phyloP scores from a whole-genome alignment of 2,797 vertebrate species.

The Mycteria americana region DNA sequence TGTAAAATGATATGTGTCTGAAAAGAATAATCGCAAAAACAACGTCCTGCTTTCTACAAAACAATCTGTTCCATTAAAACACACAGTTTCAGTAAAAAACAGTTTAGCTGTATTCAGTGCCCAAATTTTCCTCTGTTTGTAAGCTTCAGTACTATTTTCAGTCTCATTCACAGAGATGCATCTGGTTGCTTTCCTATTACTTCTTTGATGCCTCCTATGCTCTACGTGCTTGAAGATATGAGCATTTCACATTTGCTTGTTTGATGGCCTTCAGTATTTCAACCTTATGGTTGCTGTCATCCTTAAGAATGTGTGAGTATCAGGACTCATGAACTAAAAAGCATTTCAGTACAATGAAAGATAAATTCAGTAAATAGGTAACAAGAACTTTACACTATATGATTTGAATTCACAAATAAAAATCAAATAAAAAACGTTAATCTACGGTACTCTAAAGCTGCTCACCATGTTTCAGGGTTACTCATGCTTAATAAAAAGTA shows the following conservation, averaged over 20 bases:
- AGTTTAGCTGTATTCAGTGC: background rate
- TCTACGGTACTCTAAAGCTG: background rate
- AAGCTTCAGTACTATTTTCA: background rate
- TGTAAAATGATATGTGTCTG: background rate
- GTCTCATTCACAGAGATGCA: background rate
- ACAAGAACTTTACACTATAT: background rate
- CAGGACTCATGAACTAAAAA: background rate
- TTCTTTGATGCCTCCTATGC: background rate
- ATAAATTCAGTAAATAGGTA: slow-evolving; percentile 34
- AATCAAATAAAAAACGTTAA: background rate
- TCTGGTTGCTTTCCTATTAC: background rate
- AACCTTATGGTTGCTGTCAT: background rate
- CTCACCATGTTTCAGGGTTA: background rate
- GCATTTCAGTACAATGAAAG: background rate
- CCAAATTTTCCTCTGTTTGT: background rate
- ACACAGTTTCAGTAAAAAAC: background rate
- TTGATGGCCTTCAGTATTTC: slow-evolving; percentile 34
- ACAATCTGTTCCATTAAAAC: background rate
- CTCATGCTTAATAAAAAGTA: background rate
- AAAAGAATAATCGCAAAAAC: background rate
- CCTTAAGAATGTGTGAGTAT: background rate
- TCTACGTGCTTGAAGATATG: background rate
- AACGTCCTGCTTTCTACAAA: background rate
- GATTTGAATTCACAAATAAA: slow-evolving; percentile 1
- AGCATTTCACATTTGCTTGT: background rate